phyloP scores from a whole-genome alignment of 2,113 vertebrate species.

The Tor tambroides region DNA sequence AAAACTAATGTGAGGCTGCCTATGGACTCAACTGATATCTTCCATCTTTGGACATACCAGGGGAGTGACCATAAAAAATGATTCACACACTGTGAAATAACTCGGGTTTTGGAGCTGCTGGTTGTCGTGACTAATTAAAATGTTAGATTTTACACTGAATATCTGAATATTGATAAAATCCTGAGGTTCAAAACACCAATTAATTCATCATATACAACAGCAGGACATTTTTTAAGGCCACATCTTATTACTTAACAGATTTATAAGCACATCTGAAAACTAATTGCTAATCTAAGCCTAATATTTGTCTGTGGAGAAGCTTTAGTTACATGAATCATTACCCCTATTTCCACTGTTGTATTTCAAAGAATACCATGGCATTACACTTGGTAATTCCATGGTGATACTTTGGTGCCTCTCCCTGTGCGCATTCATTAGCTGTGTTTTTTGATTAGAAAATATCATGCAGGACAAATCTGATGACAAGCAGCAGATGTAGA shows the following conservation, averaged over 20 bases:
- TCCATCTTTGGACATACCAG: constrained; percentile 1
- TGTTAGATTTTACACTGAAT: constrained; percentile 1
- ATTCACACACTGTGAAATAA: constrained; percentile 1
- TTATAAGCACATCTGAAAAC: background rate
- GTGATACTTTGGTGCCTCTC: background rate
- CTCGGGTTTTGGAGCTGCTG: background rate
- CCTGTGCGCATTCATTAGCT: background rate
- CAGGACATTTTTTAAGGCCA: background rate
- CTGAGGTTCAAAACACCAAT: constrained; percentile 4
- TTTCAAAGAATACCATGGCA: background rate
- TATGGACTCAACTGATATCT: background rate
- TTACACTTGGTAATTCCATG: background rate
- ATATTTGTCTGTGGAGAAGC: background rate
- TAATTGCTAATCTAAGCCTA: background rate
- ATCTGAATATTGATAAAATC: background rate
- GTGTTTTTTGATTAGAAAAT: background rate
- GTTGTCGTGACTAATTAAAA: constrained; percentile 20
- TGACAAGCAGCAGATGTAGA: background rate
- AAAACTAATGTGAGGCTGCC: background rate
- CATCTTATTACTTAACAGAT: background rate
- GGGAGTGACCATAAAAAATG: background rate
- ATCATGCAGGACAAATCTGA: background rate
- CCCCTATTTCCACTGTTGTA: background rate
- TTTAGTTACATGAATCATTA: background rate
- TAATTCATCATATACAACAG: background rate